Evolutionary conservation across 2,113 vertebrate genomes (phyloP).

Genomic region (Vimba vimba): DNA sequence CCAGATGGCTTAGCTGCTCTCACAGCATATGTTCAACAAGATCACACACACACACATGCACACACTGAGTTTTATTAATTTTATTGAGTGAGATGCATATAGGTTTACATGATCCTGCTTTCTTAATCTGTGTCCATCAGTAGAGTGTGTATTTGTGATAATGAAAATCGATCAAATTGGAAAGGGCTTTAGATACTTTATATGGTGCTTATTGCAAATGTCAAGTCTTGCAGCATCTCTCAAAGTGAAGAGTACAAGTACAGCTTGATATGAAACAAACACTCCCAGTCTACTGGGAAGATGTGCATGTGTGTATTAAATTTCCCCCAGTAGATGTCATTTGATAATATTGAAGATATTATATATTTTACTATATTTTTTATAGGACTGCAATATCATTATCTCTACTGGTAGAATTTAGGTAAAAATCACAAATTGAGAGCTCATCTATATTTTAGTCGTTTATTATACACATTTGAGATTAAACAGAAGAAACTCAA

Average conservation of each 20-base stretch:
- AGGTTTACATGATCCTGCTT: slow-evolving; percentile 89
- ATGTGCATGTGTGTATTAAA: slow-evolving; percentile 50
- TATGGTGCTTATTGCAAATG: slow-evolving; percentile 58
- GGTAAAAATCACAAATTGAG: too few relatives aligned
- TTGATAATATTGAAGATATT: slow-evolving; percentile 36
- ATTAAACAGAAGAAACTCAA: too few relatives aligned
- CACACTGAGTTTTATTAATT: slow-evolving; percentile 91
- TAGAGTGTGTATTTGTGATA: slow-evolving; percentile 37
- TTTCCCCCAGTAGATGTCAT: slow-evolving; percentile 50
- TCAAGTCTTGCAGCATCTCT: slow-evolving; percentile 51
- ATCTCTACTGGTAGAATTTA: too few relatives aligned
- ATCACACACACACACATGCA: slow-evolving; percentile 90
- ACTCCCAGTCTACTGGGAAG: slow-evolving; percentile 50
- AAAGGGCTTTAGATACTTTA: slow-evolving; percentile 57
- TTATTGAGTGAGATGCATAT: slow-evolving; percentile 93
- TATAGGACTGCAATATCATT: too few relatives aligned
- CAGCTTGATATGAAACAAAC: slow-evolving; percentile 53
- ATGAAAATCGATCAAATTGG: slow-evolving; percentile 51
- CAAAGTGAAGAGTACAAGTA: slow-evolving; percentile 41
- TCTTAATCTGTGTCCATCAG: slow-evolving; percentile 35
- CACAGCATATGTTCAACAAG: slow-evolving; percentile 99
- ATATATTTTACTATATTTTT: not conserved
- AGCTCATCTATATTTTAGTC: too few relatives aligned
- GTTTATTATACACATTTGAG: too few relatives aligned
- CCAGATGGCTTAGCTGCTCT: slow-evolving; percentile 99